Base-by-base conservation (phyloP, 2,113 vertebrate species). In the Microcebus lehilahytsara region DNA sequence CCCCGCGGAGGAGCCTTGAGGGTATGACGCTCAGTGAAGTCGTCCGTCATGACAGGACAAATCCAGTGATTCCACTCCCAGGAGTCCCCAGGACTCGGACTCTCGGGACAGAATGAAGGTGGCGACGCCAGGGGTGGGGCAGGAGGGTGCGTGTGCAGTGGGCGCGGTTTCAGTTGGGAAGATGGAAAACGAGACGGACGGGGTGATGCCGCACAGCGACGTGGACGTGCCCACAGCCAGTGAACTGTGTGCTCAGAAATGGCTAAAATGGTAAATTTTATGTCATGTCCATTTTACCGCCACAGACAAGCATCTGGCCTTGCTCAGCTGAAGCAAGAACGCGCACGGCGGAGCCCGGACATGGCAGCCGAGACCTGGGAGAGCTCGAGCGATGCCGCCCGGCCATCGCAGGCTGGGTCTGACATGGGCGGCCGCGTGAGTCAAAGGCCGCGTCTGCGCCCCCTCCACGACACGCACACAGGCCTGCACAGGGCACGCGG, bases 381-480 rank as follows among this genome's bases (percentile, higher is more conserved):
- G 56, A 23, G 9, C 1, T 2, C 0, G 46, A 27, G 9, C 4
- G 60, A n/a, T 4, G 2, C 27, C 14, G 40, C 2, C 37, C 2
- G 1, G 60, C 34, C 25, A 2, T 2, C 5, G 6, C 4, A 2
- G 64, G 34, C 69, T 4, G 19, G 7, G n/a, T 22, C 60, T 25
- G 34, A 10, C 0, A 17, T 0, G 17, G 34, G 9, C 3, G 12
- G 13, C 30, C 5, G 22, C 0, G 3, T 16, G 19, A 0, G 13
- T 17, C 60, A 27, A 19, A 14, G 66, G 49, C 6, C 13, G 6
- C 1, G 5, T 30, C n/a, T 10, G 19, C 53, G 4, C 0, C 1
- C 64, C 40, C 9, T 4, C 53, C 5, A 9, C 0, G 20, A 30
- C 40, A 6, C 7, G 32, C 7, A 40, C 3, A 5, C 2, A 7